Conservation (phyloP, 1,140 invertebrate genomes). For the Caenorhabditis remanei region DNA sequence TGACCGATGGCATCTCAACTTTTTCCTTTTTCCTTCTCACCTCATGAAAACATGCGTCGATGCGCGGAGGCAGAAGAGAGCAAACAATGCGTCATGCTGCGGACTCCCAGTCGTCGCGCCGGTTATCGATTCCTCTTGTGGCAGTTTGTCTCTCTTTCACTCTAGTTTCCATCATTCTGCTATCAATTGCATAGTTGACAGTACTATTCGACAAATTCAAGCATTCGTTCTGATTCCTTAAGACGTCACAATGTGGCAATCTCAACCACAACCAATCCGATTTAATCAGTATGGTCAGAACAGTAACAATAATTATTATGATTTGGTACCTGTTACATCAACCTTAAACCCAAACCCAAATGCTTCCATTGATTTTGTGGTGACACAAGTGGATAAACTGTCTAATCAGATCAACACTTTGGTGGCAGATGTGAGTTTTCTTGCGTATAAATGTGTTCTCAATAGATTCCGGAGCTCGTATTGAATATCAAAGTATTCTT, state of each 20-base stretch:
- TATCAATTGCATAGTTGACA: constrained; percentile 2
- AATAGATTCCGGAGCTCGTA: too few relatives aligned
- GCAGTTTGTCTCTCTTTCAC: not conserved
- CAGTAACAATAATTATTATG: not conserved
- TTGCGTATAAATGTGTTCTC: too few relatives aligned
- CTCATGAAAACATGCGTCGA: constrained; percentile 46
- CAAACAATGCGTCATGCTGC: constrained; percentile 54
- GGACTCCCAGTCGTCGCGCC: not conserved
- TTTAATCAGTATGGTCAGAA: constrained; percentile 26
- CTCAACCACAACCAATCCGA: not conserved
- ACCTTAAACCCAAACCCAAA: constrained; percentile 42
- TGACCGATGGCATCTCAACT: constrained; percentile 10
- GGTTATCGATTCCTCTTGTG: constrained; percentile 17
- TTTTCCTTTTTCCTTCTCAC: too few relatives aligned
- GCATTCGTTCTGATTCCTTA: not conserved
- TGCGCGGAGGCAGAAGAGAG: constrained; percentile 16
- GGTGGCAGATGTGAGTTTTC: constrained; percentile 53
- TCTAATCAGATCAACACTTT: constrained; percentile 58
- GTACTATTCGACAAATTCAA: not conserved
- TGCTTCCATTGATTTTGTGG: constrained; percentile 61
- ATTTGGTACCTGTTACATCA: not conserved
- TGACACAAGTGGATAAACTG: constrained; percentile 61
- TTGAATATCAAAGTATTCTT: too few relatives aligned
- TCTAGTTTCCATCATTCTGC: not conserved
- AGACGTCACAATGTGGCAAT: not conserved